Evolutionary conservation across 2,888 invertebrate genomes (phyloP).

Genomic region (Parnassius mnemosyne): DNA sequence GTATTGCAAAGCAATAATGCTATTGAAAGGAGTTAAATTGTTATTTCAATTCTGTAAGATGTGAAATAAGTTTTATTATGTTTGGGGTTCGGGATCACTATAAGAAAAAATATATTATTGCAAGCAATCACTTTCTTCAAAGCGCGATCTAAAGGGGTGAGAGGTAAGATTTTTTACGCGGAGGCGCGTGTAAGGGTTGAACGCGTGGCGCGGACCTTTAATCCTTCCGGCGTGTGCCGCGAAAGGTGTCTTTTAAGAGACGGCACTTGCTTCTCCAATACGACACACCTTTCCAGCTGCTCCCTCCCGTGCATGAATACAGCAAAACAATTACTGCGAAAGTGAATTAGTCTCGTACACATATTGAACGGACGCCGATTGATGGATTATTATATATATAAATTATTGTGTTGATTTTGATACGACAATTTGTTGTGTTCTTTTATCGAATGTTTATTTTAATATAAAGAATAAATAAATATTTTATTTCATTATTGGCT

Average conservation of each 20-base stretch:
- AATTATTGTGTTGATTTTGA: too few relatives aligned
- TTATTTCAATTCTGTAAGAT: neutral
- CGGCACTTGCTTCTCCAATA: neutral
- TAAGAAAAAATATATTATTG: conserved; percentile 4
- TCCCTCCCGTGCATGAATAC: conserved; percentile 2
- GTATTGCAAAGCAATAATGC: neutral
- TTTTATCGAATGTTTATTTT: too few relatives aligned
- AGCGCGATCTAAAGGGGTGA: conserved; percentile 22
- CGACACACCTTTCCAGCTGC: neutral
- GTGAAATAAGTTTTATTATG: neutral
- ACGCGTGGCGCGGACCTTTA: conserved; percentile 8
- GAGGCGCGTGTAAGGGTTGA: conserved; percentile 21
- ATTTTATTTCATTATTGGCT: too few relatives aligned
- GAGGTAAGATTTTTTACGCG: conserved; percentile 18
- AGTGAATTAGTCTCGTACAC: too few relatives aligned
- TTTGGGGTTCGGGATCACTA: neutral
- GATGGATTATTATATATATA: too few relatives aligned
- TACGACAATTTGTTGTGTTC: too few relatives aligned
- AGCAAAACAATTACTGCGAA: neutral
- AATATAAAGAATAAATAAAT: too few relatives aligned
- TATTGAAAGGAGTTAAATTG: neutral
- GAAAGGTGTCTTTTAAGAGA: neutral
- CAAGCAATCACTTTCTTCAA: conserved; percentile 18
- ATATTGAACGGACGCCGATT: too few relatives aligned
- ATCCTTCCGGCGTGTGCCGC: conserved; percentile 19